Conservation (phyloP, 1,140 invertebrate genomes). For the Conus betulinus region DNA sequence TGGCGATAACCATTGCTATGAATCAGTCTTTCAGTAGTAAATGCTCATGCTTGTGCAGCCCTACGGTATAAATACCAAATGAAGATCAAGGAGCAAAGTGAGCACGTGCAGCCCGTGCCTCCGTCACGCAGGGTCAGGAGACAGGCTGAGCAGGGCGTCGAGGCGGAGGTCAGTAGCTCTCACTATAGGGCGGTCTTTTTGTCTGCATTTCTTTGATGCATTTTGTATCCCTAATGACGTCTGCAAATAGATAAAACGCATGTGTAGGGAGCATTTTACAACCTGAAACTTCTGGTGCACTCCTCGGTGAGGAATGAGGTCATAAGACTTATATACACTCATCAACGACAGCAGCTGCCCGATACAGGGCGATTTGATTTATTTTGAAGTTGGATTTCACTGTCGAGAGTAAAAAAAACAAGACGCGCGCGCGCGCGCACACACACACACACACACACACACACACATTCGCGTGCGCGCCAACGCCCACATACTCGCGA, state of each 20-base stretch:
- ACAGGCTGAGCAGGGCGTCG: neutral
- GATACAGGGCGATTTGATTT: too few relatives aligned
- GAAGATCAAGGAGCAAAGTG: neutral
- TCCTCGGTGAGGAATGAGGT: too few relatives aligned
- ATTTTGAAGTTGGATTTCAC: too few relatives aligned
- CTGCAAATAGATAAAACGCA: too few relatives aligned
- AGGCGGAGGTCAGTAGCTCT: neutral
- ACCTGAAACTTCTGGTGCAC: neutral
- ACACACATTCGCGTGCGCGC: neutral
- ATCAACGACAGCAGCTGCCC: too few relatives aligned
- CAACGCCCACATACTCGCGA: neutral
- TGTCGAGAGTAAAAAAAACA: too few relatives aligned
- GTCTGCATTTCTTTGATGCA: neutral
- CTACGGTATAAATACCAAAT: neutral
- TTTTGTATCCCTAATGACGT: too few relatives aligned
- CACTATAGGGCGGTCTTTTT: neutral
- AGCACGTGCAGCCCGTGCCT: neutral
- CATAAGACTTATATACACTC: too few relatives aligned
- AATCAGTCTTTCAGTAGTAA: neutral
- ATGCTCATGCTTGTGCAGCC: neutral
- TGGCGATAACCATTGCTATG: neutral
- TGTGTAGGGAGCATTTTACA: neutral
- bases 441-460: constrained; percentile 15
- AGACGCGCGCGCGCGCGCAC: neutral
- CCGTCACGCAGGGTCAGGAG: neutral